Evolutionary conservation across 1,140 invertebrate species (phyloP).

Genomic region (Pseudobourletiella spinata): DNA sequence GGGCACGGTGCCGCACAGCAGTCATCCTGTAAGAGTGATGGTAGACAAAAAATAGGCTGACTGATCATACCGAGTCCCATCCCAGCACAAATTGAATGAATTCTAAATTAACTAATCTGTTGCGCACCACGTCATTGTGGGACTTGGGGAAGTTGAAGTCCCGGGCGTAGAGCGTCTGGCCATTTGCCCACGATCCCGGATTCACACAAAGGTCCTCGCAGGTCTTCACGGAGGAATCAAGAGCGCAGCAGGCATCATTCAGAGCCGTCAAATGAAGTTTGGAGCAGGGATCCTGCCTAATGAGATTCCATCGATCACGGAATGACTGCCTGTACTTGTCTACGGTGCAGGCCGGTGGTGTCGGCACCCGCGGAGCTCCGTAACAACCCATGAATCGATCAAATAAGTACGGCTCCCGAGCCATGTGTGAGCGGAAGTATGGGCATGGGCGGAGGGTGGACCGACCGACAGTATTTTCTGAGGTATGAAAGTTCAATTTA

Average conservation of each 20-base stretch:
- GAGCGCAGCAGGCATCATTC: neutral
- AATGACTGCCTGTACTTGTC: constrained; percentile 18
- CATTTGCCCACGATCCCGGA: neutral
- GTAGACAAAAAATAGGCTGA: neutral
- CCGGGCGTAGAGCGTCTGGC: constrained; percentile 9
- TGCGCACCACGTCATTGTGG: constrained; percentile 13
- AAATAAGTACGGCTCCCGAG: constrained; percentile 10
- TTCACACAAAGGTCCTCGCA: constrained; percentile 9
- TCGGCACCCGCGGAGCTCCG: neutral
- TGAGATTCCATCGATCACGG: constrained; percentile 11
- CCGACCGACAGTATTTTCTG: too few species aligned
- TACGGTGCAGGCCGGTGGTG: neutral
- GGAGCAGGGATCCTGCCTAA: constrained; percentile 2
- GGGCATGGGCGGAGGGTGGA: too few species aligned
- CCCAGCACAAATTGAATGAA: neutral
- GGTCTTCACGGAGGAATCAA: neutral
- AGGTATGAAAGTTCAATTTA: too few species aligned
- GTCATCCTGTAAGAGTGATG: constrained; percentile 10
- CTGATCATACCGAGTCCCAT: too few species aligned
- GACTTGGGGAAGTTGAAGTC: constrained; percentile 16
- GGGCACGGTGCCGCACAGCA: constrained; percentile 21
- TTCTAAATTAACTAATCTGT: neutral
- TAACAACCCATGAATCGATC: constrained; percentile 7
- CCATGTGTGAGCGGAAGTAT: too few species aligned
- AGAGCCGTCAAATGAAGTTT: neutral